Percentiles rank a stretch among this genome's conserved stretches.
These are phyloP conservation scores for Antechinus flavipes DNA, from an alignment of 2,113 vertebrate species.

Conservation along the genomic window DNA sequence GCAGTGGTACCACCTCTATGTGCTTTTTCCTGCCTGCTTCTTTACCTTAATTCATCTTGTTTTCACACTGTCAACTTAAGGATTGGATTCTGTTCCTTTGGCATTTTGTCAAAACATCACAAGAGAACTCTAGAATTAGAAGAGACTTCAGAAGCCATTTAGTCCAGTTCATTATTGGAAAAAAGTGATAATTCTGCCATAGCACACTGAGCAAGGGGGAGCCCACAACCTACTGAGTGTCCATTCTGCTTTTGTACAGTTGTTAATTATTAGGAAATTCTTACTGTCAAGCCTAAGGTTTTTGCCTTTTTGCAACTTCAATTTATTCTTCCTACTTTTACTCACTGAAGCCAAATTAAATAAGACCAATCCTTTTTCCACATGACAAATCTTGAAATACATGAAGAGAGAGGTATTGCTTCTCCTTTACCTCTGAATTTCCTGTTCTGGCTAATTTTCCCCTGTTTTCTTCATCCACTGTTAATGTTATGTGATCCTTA, in stretches of 20 bases:
- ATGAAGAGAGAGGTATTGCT: not conserved
- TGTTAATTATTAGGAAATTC: not conserved
- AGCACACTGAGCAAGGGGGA: not conserved
- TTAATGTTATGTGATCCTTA: not conserved
- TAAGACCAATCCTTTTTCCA: not conserved
- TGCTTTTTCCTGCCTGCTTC: not conserved
- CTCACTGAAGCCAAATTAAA: not conserved
- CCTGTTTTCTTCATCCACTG: not conserved
- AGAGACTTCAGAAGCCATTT: not conserved
- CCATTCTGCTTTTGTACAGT: not conserved
- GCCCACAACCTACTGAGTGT: not conserved
- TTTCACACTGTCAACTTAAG: not conserved
- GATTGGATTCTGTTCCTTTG: not conserved
- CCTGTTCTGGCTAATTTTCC: not conserved
- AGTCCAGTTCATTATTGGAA: not conserved
- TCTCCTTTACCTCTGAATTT: not conserved
- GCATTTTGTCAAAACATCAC: not conserved
- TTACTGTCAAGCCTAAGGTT: not conserved
- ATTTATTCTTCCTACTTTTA: not conserved
- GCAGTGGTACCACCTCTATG: not conserved
- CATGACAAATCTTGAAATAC: not conserved
- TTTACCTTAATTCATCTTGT: not conserved
- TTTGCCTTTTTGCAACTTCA: not conserved
- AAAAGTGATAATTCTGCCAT: not conserved
- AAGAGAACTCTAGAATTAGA: not conserved